These are phyloP conservation scores for Melanotaenia trifasciata DNA, from an alignment of 2,797 vertebrate species.

Conservation along the genomic window DNA sequence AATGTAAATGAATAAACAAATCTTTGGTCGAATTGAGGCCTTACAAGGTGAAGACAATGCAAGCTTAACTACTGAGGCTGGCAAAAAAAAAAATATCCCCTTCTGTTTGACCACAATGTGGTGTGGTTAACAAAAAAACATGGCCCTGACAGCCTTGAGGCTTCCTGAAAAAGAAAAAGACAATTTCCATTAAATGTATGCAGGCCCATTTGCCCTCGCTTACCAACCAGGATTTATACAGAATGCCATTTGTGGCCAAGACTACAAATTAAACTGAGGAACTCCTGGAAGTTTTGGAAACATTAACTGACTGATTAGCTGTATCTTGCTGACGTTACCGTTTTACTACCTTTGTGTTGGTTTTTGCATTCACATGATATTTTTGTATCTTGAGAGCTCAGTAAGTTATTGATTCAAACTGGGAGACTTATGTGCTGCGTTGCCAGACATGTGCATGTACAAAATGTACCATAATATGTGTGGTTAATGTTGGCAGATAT, in stretches of 20 bases:
- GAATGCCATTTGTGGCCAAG: slow-evolving; percentile 25
- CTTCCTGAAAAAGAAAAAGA: neutral
- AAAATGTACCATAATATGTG: slow-evolving; percentile 72
- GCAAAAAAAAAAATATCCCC: neutral
- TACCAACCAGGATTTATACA: slow-evolving; percentile 25
- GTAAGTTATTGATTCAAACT: slow-evolving; percentile 62
- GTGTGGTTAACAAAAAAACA: neutral
- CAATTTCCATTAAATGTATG: slow-evolving; percentile 5
- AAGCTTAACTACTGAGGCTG: neutral
- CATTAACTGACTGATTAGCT: slow-evolving; percentile 34
- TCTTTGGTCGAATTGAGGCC: neutral
- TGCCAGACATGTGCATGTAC: slow-evolving; percentile 66
- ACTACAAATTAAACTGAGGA: slow-evolving; percentile 34
- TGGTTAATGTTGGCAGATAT: slow-evolving; percentile 72
- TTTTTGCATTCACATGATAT: slow-evolving; percentile 43
- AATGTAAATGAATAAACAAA: neutral
- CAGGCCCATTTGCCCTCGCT: slow-evolving; percentile 32
- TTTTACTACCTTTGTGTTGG: slow-evolving; percentile 27
- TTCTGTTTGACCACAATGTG: neutral
- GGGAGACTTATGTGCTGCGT: slow-evolving; percentile 40
- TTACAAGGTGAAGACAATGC: neutral
- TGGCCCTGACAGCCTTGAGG: slow-evolving; percentile 5
- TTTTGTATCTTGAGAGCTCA: slow-evolving; percentile 40
- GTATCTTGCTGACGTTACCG: slow-evolving; percentile 9
- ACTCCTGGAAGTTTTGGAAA: slow-evolving; percentile 19